Conservation (phyloP, 2,797 vertebrate species). For the Amphiprion clarkii region DNA sequence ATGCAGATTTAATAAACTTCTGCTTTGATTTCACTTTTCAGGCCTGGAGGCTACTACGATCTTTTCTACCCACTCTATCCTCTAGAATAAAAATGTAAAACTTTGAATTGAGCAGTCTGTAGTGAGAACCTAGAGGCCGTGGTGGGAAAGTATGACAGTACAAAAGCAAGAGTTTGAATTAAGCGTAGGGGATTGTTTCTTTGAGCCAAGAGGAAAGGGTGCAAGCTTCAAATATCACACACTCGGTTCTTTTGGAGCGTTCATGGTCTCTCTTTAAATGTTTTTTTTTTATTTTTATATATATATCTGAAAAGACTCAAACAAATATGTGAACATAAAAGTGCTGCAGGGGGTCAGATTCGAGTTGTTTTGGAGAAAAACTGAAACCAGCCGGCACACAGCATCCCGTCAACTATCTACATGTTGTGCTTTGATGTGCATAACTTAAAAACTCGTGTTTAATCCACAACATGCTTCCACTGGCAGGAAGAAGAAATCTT, state of each 20-base stretch:
- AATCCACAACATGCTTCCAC: conserved; percentile 36
- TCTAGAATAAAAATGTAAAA: background rate
- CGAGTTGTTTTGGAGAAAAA: background rate
- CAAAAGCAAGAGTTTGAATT: background rate
- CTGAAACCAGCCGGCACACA: conserved; percentile 10
- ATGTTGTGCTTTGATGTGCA: conserved; percentile 51
- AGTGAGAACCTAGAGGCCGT: background rate
- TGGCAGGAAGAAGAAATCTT: conserved; percentile 18
- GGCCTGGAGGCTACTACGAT: too few relatives aligned
- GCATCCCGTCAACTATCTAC: conserved; percentile 35
- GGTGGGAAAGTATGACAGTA: background rate
- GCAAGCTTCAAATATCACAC: background rate
- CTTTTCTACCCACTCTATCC: background rate
- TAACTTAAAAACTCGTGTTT: conserved; percentile 23
- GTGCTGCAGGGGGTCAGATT: conserved; percentile 9
- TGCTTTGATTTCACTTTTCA: too few relatives aligned
- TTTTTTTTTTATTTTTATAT: conserved; percentile 10
- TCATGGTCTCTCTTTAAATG: too few relatives aligned
- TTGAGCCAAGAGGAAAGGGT: background rate
- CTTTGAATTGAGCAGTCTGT: background rate
- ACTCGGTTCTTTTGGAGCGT: background rate
- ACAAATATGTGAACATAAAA: conserved; percentile 30
- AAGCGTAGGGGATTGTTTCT: background rate
- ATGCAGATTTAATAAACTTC: too few relatives aligned
- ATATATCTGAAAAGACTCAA: conserved; percentile 15